Evolutionary conservation across 2,113 vertebrate species (phyloP).

Genomic region (Microtus oregoni): DNA sequence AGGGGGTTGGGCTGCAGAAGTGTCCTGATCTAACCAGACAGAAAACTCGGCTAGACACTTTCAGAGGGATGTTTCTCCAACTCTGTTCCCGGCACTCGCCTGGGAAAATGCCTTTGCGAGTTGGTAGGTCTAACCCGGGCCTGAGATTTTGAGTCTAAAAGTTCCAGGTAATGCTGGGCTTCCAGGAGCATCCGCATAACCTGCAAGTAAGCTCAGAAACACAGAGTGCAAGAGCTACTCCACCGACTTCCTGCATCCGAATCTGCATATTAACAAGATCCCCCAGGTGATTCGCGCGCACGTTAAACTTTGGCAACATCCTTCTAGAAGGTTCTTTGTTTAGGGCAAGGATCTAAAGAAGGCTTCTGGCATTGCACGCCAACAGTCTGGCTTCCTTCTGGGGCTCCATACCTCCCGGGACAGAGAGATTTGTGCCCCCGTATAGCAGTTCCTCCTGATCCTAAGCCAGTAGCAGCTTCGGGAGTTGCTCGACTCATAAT

Average conservation of each 20-base stretch:
- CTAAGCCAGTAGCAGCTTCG: constrained; percentile 60
- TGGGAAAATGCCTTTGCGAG: constrained; percentile 39
- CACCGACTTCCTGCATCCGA: not conserved
- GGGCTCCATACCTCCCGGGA: not conserved
- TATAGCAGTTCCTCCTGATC: constrained; percentile 39
- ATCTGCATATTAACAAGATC: constrained; percentile 3
- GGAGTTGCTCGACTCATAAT: constrained; percentile 69
- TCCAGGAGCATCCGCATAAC: not conserved
- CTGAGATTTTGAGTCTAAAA: not conserved
- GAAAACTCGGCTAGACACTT: constrained; percentile 2
- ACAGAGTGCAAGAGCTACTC: not conserved
- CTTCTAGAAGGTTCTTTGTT: not conserved
- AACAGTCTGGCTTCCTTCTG: constrained; percentile 10
- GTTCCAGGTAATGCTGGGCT: not conserved
- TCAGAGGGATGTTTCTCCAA: not conserved
- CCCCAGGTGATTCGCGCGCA: not conserved
- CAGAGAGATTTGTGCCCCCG: not conserved
- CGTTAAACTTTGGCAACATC: not conserved
- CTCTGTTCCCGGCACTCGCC: not conserved
- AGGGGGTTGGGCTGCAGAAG: not conserved
- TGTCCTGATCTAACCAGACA: not conserved
- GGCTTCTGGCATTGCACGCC: not conserved
- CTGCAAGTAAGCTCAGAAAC: not conserved
- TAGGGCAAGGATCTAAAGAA: not conserved
- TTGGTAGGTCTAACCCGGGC: not conserved